Evolutionary conservation across 2,888 invertebrate genomes (phyloP).

Genomic region (Cosmopolites sordidus): DNA sequence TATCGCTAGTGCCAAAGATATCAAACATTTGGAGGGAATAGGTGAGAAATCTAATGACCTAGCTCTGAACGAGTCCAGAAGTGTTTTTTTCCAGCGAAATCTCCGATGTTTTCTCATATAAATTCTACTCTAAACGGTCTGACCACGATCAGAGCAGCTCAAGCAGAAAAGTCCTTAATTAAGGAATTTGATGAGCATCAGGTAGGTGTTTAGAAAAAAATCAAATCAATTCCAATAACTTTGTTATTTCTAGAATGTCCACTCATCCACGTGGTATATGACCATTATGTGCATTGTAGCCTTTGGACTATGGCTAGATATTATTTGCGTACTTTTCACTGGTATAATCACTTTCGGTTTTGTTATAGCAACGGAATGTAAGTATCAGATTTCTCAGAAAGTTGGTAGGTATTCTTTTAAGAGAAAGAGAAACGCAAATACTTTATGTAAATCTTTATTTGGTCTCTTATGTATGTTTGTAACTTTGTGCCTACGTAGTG

Average conservation of each 20-base stretch:
- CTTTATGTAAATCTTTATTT: too few relatives aligned
- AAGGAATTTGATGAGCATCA: conserved; percentile 34
- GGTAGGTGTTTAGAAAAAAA: conserved; percentile 17
- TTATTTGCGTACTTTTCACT: conserved; percentile 58
- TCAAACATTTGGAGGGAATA: conserved; percentile 60
- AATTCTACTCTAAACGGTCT: conserved; percentile 32
- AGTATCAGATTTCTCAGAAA: too few relatives aligned
- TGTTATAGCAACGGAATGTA: conserved; percentile 36
- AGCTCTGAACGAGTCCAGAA: too few relatives aligned
- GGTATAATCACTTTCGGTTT: conserved; percentile 60
- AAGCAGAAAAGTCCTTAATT: conserved; percentile 28
- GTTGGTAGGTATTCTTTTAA: too few relatives aligned
- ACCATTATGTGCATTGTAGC: conserved; percentile 59
- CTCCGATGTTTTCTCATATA: conserved; percentile 35
- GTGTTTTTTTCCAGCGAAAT: conserved; percentile 31
- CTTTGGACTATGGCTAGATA: conserved; percentile 63
- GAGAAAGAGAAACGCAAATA: too few relatives aligned
- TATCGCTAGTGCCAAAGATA: conserved; percentile 63
- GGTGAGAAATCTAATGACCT: too few relatives aligned
- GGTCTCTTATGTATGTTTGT: too few relatives aligned
- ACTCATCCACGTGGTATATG: conserved; percentile 62
- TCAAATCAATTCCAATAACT: neutral
- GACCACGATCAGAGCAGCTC: conserved; percentile 31
- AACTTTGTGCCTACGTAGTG: too few relatives aligned
- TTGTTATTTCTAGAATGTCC: conserved; percentile 45